Conservation (phyloP, 1,140 invertebrate genomes). For the Ylistrum balloti region DNA sequence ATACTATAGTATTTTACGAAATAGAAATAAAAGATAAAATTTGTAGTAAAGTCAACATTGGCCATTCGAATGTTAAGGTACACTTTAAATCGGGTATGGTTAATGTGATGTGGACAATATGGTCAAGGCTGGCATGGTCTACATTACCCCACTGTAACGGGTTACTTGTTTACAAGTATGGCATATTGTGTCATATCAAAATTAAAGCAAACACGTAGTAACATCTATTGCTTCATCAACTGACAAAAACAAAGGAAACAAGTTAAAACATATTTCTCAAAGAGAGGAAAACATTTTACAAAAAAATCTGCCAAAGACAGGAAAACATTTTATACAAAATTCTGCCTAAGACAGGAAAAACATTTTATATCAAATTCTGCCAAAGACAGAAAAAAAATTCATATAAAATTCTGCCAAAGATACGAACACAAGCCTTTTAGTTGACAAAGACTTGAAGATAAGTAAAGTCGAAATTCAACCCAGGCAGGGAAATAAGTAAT, state of each 20-base stretch:
- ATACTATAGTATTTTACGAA: background rate
- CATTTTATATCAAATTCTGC: no score
- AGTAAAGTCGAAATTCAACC: no score
- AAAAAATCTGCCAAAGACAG: background rate
- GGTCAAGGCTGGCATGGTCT: background rate
- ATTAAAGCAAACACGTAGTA: background rate
- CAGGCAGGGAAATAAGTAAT: no score
- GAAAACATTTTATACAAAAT: no score
- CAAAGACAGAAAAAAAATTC: no score
- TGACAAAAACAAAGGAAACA: background rate
- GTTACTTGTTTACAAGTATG: background rate
- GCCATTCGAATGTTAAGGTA: slow-evolving; percentile 19
- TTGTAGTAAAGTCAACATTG: background rate
- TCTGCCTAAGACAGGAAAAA: no score
- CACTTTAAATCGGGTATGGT: background rate
- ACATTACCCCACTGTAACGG: background rate
- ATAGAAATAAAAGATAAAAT: background rate
- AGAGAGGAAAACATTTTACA: no score
- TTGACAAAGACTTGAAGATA: no score
- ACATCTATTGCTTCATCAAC: background rate
- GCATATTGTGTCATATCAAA: background rate
- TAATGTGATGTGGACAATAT: background rate
- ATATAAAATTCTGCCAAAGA: no score
- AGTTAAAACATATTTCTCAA: background rate
- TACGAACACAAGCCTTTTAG: no score